These are phyloP conservation scores for Spilarctia lutea DNA, from an alignment of 2,888 invertebrate genomes.

Conservation along the genomic window DNA sequence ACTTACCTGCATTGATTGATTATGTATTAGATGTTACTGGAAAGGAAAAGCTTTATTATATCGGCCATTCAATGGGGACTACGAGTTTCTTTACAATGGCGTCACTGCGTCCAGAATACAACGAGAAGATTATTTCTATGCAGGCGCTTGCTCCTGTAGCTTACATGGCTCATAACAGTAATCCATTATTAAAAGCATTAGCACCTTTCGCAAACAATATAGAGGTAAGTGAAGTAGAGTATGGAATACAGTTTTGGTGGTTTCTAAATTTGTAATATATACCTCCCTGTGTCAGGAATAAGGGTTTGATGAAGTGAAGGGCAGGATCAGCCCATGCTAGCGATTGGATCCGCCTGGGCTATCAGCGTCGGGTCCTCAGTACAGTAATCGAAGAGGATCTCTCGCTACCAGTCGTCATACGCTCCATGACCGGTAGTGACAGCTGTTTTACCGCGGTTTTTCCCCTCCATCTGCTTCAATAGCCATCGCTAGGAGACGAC, in stretches of 20 bases:
- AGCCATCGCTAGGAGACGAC: too few species aligned
- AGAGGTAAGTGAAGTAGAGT: slow-evolving; percentile 67
- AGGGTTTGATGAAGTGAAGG: not conserved
- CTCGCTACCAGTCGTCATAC: too few species aligned
- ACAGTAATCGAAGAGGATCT: too few species aligned
- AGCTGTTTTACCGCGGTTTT: too few species aligned
- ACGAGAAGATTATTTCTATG: slow-evolving; percentile 88
- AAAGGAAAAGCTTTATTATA: slow-evolving; percentile 88
- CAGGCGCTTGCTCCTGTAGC: slow-evolving; percentile 91
- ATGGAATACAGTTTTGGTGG: not conserved
- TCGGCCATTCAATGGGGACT: slow-evolving; percentile 92
- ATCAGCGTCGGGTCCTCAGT: too few species aligned
- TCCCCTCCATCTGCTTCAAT: too few species aligned
- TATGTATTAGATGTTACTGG: slow-evolving; percentile 87
- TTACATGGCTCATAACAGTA: slow-evolving; percentile 85
- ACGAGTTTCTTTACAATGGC: slow-evolving; percentile 90
- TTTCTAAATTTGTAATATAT: too few species aligned
- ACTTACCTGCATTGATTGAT: slow-evolving; percentile 94
- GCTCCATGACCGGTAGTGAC: too few species aligned
- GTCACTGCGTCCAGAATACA: slow-evolving; percentile 88
- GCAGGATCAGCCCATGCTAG: too few species aligned
- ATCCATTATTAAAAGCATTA: slow-evolving; percentile 78
- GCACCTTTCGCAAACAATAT: slow-evolving; percentile 74
- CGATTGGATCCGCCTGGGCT: too few species aligned
- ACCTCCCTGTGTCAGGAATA: not conserved